These are phyloP conservation scores for Sipunculus nudus DNA, from an alignment of 2,888 invertebrate species.

Conservation along the genomic window DNA sequence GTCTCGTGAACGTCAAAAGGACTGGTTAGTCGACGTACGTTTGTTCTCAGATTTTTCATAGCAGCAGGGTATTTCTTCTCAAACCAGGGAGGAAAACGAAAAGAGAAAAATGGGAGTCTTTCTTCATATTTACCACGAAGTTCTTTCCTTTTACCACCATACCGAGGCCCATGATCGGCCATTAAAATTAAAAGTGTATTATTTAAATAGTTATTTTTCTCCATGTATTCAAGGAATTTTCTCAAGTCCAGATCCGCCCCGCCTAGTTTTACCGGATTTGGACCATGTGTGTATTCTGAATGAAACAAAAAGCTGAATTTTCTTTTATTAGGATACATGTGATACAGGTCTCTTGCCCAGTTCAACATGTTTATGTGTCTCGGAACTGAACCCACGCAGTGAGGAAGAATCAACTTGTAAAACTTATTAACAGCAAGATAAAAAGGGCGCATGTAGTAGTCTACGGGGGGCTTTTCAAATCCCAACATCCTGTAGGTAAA, in stretches of 20 bases:
- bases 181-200: slow-evolving; percentile 86
- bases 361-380: slow-evolving; percentile 71
- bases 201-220: slow-evolving; percentile 74
- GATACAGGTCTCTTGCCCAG: slow-evolving; percentile 70
- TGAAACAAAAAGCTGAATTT: slow-evolving; percentile 90
- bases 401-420: slow-evolving; percentile 22
- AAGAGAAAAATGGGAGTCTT: slow-evolving; percentile 85
- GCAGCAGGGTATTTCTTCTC: slow-evolving; percentile 72
- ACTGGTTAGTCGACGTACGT: slow-evolving; percentile 78
- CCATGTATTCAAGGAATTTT: slow-evolving; percentile 71
- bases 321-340: slow-evolving; percentile 75
- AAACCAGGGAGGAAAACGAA: slow-evolving; percentile 80
- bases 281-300: slow-evolving; percentile 87
- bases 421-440: slow-evolving; percentile 41
- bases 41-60: slow-evolving; percentile 72
- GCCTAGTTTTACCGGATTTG: slow-evolving; percentile 78
- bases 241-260: slow-evolving; percentile 78
- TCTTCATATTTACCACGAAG: slow-evolving; percentile 93
- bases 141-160: slow-evolving; percentile 82
- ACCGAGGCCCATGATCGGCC: slow-evolving; percentile 90
- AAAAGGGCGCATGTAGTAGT: slow-evolving; percentile 88
- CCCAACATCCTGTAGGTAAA: slow-evolving; percentile 91
- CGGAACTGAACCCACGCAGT: slow-evolving; percentile 78
- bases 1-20: slow-evolving; percentile 91
- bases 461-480: slow-evolving; percentile 83